These are phyloP conservation scores for Anarsia innoxiella DNA, from an alignment of 2,888 invertebrate species.

Conservation along the genomic window DNA sequence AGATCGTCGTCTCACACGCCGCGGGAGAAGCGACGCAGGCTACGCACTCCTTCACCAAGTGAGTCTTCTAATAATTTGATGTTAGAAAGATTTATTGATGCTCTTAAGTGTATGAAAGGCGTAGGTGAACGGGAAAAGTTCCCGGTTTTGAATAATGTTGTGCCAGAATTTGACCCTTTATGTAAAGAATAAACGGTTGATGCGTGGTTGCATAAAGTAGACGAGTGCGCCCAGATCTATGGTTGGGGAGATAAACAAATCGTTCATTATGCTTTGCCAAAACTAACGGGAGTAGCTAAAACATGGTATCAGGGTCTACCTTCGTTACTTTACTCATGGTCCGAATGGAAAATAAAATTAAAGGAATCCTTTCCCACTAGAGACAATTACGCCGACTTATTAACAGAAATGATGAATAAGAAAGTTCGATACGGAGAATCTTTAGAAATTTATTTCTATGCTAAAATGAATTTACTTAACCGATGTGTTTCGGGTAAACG, in stretches of 20 bases:
- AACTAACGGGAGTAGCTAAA: conserved; percentile 12
- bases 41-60: too few species aligned
- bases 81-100: too few species aligned
- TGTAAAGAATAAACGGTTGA: conserved; percentile 2
- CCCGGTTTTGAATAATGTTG: conserved; percentile 6
- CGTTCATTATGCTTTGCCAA: conserved; percentile 8
- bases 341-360: conserved; percentile 20
- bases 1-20: too few species aligned
- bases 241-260: conserved; percentile 5
- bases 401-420: conserved; percentile 8
- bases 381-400: conserved; percentile 17
- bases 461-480: conserved; percentile 4
- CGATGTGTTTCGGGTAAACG: conserved; percentile 1
- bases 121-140: too few species aligned
- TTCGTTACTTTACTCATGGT: conserved; percentile 17
- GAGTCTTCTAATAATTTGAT: too few species aligned
- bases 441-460: conserved; percentile 6
- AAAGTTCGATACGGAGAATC: conserved; percentile 4
- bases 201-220: conserved; percentile 4
- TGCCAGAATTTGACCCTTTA: conserved; percentile 10
- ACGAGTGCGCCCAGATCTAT: conserved; percentile 8
- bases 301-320: conserved; percentile 20
- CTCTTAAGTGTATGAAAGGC: too few species aligned
- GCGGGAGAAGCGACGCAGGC: too few species aligned
- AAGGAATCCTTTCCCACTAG: conserved; percentile 14